Base-by-base conservation (phyloP, 2,797 vertebrate species). In the Merluccius polli region DNA sequence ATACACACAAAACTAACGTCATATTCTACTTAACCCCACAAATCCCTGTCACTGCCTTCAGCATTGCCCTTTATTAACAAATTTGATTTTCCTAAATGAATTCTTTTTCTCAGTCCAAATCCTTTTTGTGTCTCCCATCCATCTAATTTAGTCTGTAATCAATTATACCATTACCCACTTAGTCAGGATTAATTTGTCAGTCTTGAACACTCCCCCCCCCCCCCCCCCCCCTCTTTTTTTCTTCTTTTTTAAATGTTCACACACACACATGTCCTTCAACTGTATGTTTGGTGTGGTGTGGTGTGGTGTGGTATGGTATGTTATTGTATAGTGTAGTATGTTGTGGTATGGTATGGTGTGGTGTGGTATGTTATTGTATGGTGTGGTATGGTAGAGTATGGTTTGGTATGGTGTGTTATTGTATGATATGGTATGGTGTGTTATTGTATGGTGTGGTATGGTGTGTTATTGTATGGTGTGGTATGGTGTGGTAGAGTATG, bases 121-220 rank as follows among this genome's bases (percentile, higher is more conserved):
- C 13, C 11, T 74, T 27, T 74, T 7, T 67, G 32, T 30, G 6
- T 29, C 59, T 30, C 16, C 72, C 63, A 67, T 74, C 73, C 35
- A 68, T 67, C 59, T 68, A 13, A 68, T 24, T 29, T 35, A 27
- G 31, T 35, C 31, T 29, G n/a, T 67, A 41, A 52, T 65, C 32
- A 16, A 65, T 65, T 73, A 13, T 67, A 63, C 59, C 15, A 11
- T 21, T 27, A 27, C 18, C 69, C 69, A 29, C 30, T 33, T 8
- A 70, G 31, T 71, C 70, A 71, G 32, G 59, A 65, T 65, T 27
- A n/a, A 65, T 69, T 18, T 69, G 67, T 69, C 31, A 30, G 67
- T 69, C 67, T 69, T 30, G 1, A 30, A 8, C 15, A 8, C 12
- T 21, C 11, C 9, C 15, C 4, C 7, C 15, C 27, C 35, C 24